Evolutionary conservation across 1,140 invertebrate genomes (phyloP), one percentile per base, ranked within the genome.

Genomic region (Oppia nitens): DNA sequence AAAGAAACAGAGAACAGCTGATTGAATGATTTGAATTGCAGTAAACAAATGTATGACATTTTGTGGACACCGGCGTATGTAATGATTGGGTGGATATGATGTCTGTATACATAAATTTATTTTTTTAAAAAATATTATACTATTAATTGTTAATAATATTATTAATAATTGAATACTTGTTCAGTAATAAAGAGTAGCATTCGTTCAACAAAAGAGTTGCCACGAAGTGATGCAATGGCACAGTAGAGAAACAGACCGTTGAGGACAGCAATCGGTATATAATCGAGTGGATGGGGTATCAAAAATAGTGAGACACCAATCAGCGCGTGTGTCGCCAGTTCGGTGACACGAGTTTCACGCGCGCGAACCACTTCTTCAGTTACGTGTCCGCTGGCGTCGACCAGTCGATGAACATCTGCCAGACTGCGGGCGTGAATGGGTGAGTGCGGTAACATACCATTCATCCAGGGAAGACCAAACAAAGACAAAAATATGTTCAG

Each of bases 221-320:
- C 78, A 62, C 75, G 75, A 45, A 81, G 72, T 28, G 78, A 78
- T 3, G 78, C 80, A 53, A 81, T 71, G 12, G 79, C 80, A 70
- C 81, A 77, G 65, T 80, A 81, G 24, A 81, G 72, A 67, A 82
- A 81, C 17, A 82, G 72, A 21, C 80, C 80, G 65, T 80, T 77
- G 2, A 81, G 72, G 23, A 81, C 79, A 3, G 80, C 74, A 1
- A 75, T 74, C 51, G 80, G 79, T 58, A 82, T 81, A 66, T 76
- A 78, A 24, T 70, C 70, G 61, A 81, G 66, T 2, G 78, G 78
- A 63, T 75, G 74, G 0, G 78, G 79, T 45, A 81, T 66, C 52
- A 82, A 66, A 55, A 77, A 72, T 60, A 81, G 70, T 9, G 79
- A 80, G 28, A 80, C 67, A 25, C 79, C 78, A 61, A 81, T 81